Evolutionary conservation across 2,113 vertebrate genomes (phyloP).

Genomic region (Willisornis vidua): DNA sequence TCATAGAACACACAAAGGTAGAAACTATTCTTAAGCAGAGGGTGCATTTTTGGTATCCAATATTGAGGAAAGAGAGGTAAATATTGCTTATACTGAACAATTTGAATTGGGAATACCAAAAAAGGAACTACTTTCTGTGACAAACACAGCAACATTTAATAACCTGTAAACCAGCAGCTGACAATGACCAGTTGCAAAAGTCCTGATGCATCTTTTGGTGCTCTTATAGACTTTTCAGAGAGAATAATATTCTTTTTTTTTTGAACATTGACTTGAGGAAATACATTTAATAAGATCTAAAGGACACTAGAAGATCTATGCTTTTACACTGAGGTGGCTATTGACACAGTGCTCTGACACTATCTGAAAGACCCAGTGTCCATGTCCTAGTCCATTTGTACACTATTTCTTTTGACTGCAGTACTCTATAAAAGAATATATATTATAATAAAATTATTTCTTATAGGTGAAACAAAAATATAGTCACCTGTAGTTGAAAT

Average conservation of each 20-base stretch:
- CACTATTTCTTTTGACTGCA: background rate
- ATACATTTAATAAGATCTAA: background rate
- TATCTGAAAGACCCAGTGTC: background rate
- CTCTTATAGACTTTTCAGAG: background rate
- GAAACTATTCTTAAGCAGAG: background rate
- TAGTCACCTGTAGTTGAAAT: background rate
- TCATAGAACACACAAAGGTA: background rate
- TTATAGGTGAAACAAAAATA: background rate
- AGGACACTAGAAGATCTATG: background rate
- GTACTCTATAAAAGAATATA: background rate
- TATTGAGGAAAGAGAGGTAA: background rate
- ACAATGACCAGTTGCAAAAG: background rate
- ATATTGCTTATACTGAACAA: background rate
- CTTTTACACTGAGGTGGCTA: background rate
- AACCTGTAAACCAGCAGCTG: background rate
- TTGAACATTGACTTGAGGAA: background rate
- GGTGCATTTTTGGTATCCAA: background rate
- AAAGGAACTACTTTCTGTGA: background rate
- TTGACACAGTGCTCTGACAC: background rate
- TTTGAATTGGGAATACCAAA: background rate
- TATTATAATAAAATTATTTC: background rate
- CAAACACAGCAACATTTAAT: background rate
- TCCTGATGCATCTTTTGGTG: background rate
- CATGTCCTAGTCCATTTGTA: background rate
- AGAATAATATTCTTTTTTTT: background rate